Evolutionary conservation across 2,797 vertebrate species (phyloP), one percentile per base, ranked within the genome.

Genomic region (Danio jaintianensis): DNA sequence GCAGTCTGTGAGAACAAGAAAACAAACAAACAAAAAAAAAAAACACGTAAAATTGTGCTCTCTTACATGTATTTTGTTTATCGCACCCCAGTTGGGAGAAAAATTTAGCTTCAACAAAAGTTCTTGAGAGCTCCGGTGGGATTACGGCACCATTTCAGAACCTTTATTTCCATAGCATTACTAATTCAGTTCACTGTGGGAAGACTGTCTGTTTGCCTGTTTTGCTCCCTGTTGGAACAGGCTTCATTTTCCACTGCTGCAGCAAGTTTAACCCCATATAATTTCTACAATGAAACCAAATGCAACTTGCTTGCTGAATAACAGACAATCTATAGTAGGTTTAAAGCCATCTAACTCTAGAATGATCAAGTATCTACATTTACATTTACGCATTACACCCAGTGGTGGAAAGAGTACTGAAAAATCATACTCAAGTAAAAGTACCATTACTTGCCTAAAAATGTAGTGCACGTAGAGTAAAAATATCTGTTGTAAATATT

Each of bases 101-200:
- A 85, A 82, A 29, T 83, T 85, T 77, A 80, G 81, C 80, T 80
- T 16, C 22, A 78, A 78, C 43, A 36, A 78, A 78, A 83, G 48
- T 84, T 88, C 71, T 72, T 83, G 86, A 74, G 85, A 82, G 88
- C 86, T 90, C 89, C 87, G 84, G 84, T 81, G 90, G 85, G 89
- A 90, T 90, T 84, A 79, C 84, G 86, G 87, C 87, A 87, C 87
- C 90, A 86, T 89, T 92, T 90, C 79, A 80, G 89, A 87, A 90
- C 85, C 86, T 89, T 90, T 91, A 90, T 92, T 90, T 91, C 88
- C 89, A 88, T 79, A 84, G 88, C 85, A 90, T 93, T 92, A 90
- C 91, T 91, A 90, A 93, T 92, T 93, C 90, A 91, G 87, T 89
- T 91, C 85, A 86, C 87, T 92, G 91, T 91, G 91, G 89, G 90